phyloP scores from a whole-genome alignment of 1,140 invertebrate genomes.

The Drosophila kepulauana region DNA sequence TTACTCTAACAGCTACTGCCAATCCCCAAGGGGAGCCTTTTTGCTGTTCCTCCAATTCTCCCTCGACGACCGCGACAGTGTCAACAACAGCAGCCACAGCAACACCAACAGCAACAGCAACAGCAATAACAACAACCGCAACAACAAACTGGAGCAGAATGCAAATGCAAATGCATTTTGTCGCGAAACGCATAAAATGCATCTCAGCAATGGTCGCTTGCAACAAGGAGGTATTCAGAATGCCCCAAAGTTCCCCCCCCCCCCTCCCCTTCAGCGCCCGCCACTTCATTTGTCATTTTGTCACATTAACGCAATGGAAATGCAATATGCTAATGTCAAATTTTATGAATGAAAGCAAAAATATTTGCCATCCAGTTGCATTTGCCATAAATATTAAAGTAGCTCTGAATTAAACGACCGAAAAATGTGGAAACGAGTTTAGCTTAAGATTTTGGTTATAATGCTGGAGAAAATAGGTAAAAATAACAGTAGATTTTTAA shows the following conservation, averaged over 20 bases:
- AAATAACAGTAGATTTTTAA: not conserved
- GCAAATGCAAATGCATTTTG: constrained; percentile 74
- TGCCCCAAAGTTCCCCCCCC: not conserved
- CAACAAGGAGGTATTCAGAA: not conserved
- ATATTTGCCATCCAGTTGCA: constrained; percentile 60
- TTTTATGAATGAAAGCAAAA: constrained; percentile 77
- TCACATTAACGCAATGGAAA: constrained; percentile 83
- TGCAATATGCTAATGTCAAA: constrained; percentile 83
- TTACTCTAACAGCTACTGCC: constrained; percentile 11
- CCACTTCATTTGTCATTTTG: constrained; percentile 82
- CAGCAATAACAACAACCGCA: constrained; percentile 25
- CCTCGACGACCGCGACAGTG: constrained; percentile 12
- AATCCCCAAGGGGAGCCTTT: constrained; percentile 1
- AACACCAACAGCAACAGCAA: constrained; percentile 9
- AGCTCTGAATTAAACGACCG: constrained; percentile 3
- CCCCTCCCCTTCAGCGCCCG: not conserved
- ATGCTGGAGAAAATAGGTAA: not conserved
- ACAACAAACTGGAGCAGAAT: constrained; percentile 40
- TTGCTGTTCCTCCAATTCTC: not conserved
- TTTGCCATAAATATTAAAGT: constrained; percentile 58
- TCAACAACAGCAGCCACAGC: constrained; percentile 40
- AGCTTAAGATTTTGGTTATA: not conserved
- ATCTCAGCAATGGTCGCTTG: constrained; percentile 31
- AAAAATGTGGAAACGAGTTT: not conserved
- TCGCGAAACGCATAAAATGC: constrained; percentile 70